Percentiles rank a stretch among this genome's conserved stretches.
These are phyloP conservation scores for Morelia viridis DNA, from an alignment of 2,797 vertebrate genomes.

Conservation along the genomic window DNA sequence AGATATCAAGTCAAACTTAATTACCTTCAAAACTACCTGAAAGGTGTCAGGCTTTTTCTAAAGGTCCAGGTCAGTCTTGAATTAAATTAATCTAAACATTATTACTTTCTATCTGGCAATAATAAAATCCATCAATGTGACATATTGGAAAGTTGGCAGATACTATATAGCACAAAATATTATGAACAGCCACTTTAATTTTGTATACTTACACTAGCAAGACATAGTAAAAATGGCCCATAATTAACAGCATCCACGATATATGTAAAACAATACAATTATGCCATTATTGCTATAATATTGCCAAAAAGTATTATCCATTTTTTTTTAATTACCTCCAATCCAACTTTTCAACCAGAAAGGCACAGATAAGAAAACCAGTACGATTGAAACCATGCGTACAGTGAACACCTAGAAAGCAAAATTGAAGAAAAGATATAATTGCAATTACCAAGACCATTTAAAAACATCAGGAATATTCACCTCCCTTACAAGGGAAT, in stretches of 20 bases:
- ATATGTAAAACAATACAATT: background rate
- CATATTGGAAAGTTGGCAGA: background rate
- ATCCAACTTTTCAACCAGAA: conserved; percentile 97
- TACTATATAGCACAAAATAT: background rate
- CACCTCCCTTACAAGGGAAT: background rate
- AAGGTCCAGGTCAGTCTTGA: background rate
- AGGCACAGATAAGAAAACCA: conserved; percentile 96
- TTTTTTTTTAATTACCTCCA: conserved; percentile 89
- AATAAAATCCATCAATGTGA: background rate
- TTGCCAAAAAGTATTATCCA: background rate
- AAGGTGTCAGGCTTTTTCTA: background rate
- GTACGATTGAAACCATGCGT: conserved; percentile 98
- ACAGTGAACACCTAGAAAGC: conserved; percentile 92
- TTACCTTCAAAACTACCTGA: background rate
- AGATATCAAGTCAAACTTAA: background rate
- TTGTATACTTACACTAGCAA: background rate
- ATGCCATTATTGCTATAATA: background rate
- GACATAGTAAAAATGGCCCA: conserved; percentile 11
- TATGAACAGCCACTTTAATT: background rate
- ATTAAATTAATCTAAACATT: background rate
- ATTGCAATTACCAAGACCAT: conserved; percentile 16
- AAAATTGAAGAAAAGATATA: conserved; percentile 38
- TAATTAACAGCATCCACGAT: background rate
- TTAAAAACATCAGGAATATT: background rate
- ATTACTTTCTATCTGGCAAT: background rate